Evolutionary conservation across 1,140 invertebrate genomes (phyloP).

Genomic region (Heliconius hermathena): DNA sequence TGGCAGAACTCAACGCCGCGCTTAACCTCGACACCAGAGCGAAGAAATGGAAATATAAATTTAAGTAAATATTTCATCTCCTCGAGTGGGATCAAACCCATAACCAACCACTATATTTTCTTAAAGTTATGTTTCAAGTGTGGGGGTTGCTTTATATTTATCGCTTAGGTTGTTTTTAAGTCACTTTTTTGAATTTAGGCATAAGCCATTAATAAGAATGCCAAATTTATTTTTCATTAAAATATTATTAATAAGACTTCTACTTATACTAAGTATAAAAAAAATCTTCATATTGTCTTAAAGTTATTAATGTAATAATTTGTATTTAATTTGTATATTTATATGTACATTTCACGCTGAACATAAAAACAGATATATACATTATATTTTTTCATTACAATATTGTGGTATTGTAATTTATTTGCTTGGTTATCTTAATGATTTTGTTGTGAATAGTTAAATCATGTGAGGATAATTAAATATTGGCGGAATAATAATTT

Average conservation of each 20-base stretch:
- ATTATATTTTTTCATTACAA: neutral
- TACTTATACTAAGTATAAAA: too few relatives aligned
- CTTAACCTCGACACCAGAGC: too few relatives aligned
- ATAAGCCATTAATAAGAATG: neutral
- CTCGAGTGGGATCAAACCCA: too few relatives aligned
- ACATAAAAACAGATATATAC: neutral
- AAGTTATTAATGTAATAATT: neutral
- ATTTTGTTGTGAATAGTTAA: constrained; percentile 33
- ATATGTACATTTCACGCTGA: neutral
- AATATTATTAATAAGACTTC: too few relatives aligned
- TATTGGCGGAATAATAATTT: constrained; percentile 21
- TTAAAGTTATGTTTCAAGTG: too few relatives aligned
- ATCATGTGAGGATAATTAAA: constrained; percentile 28
- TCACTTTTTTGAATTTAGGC: neutral
- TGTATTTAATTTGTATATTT: constrained; percentile 11
- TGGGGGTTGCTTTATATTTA: too few relatives aligned
- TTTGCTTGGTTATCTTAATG: constrained; percentile 26
- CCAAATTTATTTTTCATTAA: too few relatives aligned
- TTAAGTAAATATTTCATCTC: too few relatives aligned
- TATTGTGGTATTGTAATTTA: constrained; percentile 19
- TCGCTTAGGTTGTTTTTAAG: neutral
- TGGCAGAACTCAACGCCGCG: too few relatives aligned
- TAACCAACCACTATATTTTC: too few relatives aligned
- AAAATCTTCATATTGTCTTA: neutral
- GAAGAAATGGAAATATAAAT: too few relatives aligned